Conservation (phyloP, 92 coral and sea anemone species). For the Pocillopora grandis region DNA sequence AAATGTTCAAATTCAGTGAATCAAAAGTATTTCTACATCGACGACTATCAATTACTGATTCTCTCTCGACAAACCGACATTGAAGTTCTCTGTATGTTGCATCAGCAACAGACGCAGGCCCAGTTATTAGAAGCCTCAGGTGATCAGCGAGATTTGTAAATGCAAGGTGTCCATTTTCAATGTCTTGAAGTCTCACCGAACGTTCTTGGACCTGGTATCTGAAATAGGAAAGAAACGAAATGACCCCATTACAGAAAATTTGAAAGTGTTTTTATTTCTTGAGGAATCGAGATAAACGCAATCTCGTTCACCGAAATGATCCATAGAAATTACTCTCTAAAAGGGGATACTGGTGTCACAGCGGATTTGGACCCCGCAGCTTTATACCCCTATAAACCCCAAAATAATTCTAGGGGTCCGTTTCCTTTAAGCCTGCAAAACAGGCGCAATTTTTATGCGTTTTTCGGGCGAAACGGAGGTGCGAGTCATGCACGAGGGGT, state of each 20-base stretch:
- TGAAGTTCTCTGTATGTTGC: conserved; percentile 11
- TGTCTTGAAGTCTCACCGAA: neutral
- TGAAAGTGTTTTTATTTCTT: neutral
- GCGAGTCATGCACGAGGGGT: too few relatives aligned
- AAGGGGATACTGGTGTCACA: too few relatives aligned
- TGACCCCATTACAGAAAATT: neutral
- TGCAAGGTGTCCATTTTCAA: neutral
- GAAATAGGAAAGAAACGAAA: neutral
- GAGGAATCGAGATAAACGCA: neutral
- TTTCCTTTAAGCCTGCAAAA: too few relatives aligned
- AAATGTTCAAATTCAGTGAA: conserved; percentile 26
- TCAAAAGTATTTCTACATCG: neutral
- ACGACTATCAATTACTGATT: neutral
- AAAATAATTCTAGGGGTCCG: too few relatives aligned
- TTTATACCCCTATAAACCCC: too few relatives aligned
- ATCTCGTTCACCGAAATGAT: neutral
- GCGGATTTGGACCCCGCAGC: too few relatives aligned
- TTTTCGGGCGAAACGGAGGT: too few relatives aligned
- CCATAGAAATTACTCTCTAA: too few relatives aligned
- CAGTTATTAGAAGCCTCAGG: conserved; percentile 7
- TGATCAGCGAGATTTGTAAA: conserved; percentile 31
- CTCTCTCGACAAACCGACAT: neutral
- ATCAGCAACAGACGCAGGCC: conserved; percentile 12
- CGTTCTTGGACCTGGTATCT: conserved; percentile 18
- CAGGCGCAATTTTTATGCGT: too few relatives aligned